Base-by-base conservation (phyloP, 2,113 vertebrate genomes). In the Xiphias gladius region DNA sequence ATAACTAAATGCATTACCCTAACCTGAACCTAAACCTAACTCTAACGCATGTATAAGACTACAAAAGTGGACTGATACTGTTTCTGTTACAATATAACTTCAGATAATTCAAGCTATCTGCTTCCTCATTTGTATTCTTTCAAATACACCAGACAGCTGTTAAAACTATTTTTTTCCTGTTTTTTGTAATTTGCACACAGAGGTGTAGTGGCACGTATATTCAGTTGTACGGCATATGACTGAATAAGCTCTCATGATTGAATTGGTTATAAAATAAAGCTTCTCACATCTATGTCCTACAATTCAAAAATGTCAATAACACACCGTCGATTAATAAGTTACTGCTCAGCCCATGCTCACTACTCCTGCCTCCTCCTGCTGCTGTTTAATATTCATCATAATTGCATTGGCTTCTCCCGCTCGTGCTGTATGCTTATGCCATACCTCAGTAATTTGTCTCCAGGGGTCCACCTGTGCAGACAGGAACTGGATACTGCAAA, bases 311-410 rank as follows among this genome's bases (percentile, higher is more conserved):
- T 35, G 32, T 35, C 3, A 35, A 35, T 35, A 3, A 3, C 32
- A 35, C 32, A 35, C 6, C 32, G 32, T 35, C 6, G 6, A 35
- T 35, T 35, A 35, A 35, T 35, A 35, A 35, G 32, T 35, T 35
- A 35, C 32, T 35, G 32, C 32, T 35, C 32, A 35, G 3, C 32
- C 32, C 32, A 35, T 35, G 32, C 39, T 74, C 35, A 16, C 64
- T 59, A 26, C 46, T 20, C 67, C 67, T 26, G 28, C 37, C 70
- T 50, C 32, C 32, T 35, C 32, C 32, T 35, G 6, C 32, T 35
- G 3, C 32, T 4, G 32, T 35, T 35, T 35, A 86, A 83, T 71
- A 86, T 75, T 79, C 52, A 83, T 86, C n/a, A 16, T 74, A 68
- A 74, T 73, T 79, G 68, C 11, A 5, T 1, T 39, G 52, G 32